Base-by-base conservation (phyloP, 1,140 invertebrate genomes). In the Drosophila kikkawai region DNA sequence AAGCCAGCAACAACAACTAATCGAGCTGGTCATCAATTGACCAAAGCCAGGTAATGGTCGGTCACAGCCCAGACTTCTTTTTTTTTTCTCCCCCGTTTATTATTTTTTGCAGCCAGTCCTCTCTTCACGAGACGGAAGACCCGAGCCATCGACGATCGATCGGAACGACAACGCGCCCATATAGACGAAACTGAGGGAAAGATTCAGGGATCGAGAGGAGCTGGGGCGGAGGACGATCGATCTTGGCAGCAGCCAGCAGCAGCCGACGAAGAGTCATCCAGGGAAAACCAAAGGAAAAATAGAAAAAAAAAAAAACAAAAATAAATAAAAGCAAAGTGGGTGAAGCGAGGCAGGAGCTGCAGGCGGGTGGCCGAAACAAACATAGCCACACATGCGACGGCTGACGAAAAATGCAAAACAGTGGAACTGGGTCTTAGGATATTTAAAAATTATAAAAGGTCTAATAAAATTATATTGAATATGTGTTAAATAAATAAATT, bases 21-120 rank as follows among this genome's bases (percentile, higher is more conserved):
- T 91, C 88, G 88, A 84, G 83, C 84, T 88, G 88, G 81, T 91
- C 88, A 91, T 91, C 88, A 91, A 91, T 88, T 88, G 85, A 76
- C 85, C 81, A 90, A 90, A 90, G 85, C 74, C 84, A 79, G 64
- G 85, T 84, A 88, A 90, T 90, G 85, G 81, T 90, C 85, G 85
- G 85, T 80, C 84, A 77, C 75, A 75, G 68, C 70, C 70, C 55
- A 74, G 69, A 67, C 66, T 41, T 50, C 29, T 63, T 63, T 34
- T 34, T 34, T 32, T 58, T 65, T 41, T 58, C 13, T 41, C n/a
- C 53, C 51, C 51, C 51, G 34, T 39, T 55, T 55, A 55, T 44
- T 58, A 48, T 32, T 34, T 50, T 51, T 41, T 26, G 12, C 69
- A 85, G 66, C 34, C 75, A 34, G 61, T 60, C 61, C 45, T 47